Percentiles rank a stretch among this genome's conserved stretches.
Conservation (phyloP, 2,113 vertebrate species). For the Paramisgurnus dabryanus region DNA sequence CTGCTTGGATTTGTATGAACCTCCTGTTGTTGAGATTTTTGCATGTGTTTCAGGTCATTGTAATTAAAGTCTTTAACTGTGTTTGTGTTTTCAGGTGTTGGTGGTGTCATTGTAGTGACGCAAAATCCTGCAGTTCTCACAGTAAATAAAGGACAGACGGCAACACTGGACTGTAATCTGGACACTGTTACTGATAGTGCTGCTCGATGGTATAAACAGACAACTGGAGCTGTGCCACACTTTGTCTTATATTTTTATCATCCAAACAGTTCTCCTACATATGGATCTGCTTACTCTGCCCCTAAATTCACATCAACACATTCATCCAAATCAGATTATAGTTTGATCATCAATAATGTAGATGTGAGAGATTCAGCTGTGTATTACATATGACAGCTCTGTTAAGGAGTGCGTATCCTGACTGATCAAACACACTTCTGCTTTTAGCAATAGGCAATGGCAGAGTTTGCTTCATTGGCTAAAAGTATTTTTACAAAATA, state of each 20-base stretch:
- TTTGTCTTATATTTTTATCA: not conserved
- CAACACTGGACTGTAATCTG: conserved; percentile 45
- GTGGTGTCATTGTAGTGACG: conserved; percentile 34
- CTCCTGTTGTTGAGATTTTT: too few species aligned
- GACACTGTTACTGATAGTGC: conserved; percentile 9
- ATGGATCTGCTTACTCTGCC: conserved; percentile 42
- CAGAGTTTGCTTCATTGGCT: too few species aligned
- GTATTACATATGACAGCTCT: conserved; percentile 55
- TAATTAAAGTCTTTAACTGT: not conserved
- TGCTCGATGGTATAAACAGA: conserved; percentile 41
- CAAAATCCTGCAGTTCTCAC: conserved; percentile 43
- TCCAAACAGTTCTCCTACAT: not conserved
- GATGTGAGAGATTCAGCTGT: conserved; percentile 59
- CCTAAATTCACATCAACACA: conserved; percentile 34
- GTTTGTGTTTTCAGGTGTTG: conserved; percentile 44
- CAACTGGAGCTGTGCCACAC: conserved; percentile 43
- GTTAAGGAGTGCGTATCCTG: accelerated
- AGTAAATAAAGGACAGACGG: conserved; percentile 36
- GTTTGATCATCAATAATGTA: conserved; percentile 56
- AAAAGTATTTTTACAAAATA: too few species aligned
- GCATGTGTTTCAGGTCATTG: not conserved
- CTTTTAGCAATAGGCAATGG: too few species aligned
- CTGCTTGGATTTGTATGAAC: too few species aligned
- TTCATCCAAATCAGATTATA: conserved; percentile 44
- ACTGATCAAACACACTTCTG: too few species aligned